These are phyloP conservation scores for Rhabditoides inermis DNA, from an alignment of 2,888 invertebrate species.

Conservation along the genomic window DNA sequence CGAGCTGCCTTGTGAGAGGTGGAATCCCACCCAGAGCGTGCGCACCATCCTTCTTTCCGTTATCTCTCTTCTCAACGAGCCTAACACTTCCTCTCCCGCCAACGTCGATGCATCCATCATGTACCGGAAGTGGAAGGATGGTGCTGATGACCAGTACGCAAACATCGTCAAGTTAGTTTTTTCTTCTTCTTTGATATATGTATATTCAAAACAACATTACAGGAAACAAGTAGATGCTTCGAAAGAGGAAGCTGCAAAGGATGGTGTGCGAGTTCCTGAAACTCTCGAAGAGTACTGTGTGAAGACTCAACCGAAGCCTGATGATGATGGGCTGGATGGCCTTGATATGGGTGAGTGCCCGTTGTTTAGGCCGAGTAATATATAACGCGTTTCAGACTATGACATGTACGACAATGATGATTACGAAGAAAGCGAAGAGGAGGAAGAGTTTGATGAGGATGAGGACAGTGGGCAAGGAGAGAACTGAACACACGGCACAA, in stretches of 20 bases:
- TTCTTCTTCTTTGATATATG: neutral
- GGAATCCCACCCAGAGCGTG: constrained; percentile 99
- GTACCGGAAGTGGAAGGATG: constrained; percentile 96
- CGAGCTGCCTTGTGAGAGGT: constrained; percentile 94
- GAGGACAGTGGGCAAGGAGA: constrained; percentile 50
- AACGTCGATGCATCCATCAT: constrained; percentile 99
- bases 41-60: constrained; percentile 88
- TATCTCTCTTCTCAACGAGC: constrained; percentile 95
- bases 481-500: too few relatives aligned
- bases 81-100: constrained; percentile 97
- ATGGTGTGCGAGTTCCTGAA: constrained; percentile 89
- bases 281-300: constrained; percentile 98
- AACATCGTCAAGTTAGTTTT: constrained; percentile 68
- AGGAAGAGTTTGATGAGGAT: constrained; percentile 32
- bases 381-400: constrained; percentile 18
- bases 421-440: constrained; percentile 15
- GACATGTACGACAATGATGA: constrained; percentile 29
- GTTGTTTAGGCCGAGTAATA: neutral
- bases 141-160: constrained; percentile 82
- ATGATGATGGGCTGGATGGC: constrained; percentile 76
- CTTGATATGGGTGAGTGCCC: constrained; percentile 80
- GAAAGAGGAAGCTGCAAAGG: constrained; percentile 85
- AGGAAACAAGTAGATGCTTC: constrained; percentile 95
- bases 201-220: constrained; percentile 13
- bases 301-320: constrained; percentile 73